Conservation (phyloP, 1,140 invertebrate genomes). For the Microplitis mediator region DNA sequence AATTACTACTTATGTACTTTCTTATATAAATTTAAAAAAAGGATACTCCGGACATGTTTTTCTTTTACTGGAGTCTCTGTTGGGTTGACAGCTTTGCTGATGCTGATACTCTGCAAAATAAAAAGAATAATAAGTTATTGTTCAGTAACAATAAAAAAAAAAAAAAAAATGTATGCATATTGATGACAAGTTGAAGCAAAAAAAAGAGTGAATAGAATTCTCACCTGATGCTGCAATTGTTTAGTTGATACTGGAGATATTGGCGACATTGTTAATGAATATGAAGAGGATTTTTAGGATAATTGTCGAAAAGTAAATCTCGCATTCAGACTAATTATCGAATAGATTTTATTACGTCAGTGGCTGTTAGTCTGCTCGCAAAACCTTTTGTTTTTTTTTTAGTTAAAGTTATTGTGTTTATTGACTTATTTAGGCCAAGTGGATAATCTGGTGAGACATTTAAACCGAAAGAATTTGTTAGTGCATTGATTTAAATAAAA, state of each 20-base stretch:
- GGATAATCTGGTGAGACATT: neutral
- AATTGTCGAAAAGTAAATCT: neutral
- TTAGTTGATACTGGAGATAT: conserved; percentile 54
- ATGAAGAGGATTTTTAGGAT: neutral
- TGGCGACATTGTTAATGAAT: conserved; percentile 55
- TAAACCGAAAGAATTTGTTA: conserved; percentile 7
- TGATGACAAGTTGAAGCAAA: conserved; percentile 15
- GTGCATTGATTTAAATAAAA: neutral
- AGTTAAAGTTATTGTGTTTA: no score
- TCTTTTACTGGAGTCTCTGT: conserved; percentile 92
- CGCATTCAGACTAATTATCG: neutral
- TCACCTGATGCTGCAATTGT: conserved; percentile 59
- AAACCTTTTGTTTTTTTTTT: no score
- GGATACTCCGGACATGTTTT: conserved; percentile 92
- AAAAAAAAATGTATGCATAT: conserved; percentile 45
- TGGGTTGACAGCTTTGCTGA: conserved; percentile 89
- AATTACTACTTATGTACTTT: neutral
- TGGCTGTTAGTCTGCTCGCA: neutral
- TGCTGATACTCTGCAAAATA: conserved; percentile 72
- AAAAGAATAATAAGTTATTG: neutral
- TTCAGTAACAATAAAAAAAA: neutral
- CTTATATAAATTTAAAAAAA: conserved; percentile 49
- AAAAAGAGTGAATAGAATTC: conserved; percentile 30
- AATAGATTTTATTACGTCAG: neutral
- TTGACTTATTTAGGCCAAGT: neutral